Percentiles rank a stretch among this genome's conserved stretches.
Evolutionary conservation across 2,113 vertebrate genomes (phyloP).

Genomic region (Catharus bicknelli): DNA sequence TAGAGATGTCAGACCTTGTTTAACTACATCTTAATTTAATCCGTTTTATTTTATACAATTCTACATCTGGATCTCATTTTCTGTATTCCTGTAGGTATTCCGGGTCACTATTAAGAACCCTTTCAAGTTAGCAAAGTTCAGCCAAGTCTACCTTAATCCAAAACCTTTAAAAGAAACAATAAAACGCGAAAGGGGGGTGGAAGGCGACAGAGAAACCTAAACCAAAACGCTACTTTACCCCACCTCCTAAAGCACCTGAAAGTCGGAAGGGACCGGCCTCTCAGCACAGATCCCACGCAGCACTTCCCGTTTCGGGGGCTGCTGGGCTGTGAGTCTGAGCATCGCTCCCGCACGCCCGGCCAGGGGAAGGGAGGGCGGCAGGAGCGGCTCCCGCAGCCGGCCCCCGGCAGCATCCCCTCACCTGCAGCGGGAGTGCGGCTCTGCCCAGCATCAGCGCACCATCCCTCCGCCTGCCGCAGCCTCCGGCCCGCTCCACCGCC

Average conservation of each 20-base stretch:
- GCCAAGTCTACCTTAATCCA: constrained; percentile 66
- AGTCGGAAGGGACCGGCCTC: constrained; percentile 6
- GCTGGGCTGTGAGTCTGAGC: neutral
- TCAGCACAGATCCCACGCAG: neutral
- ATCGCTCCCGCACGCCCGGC: neutral
- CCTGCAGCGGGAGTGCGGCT: constrained; percentile 69
- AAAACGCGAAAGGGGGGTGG: neutral
- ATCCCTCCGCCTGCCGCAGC: constrained; percentile 24
- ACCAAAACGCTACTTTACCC: neutral
- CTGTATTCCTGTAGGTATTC: constrained; percentile 66
- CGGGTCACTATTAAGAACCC: constrained; percentile 62
- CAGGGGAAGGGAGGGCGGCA: neutral
- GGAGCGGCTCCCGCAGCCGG: neutral
- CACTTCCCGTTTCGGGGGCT: neutral
- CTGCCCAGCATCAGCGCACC: constrained; percentile 67
- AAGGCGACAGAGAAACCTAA: neutral
- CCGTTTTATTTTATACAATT: constrained; percentile 58
- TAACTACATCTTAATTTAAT: constrained; percentile 70
- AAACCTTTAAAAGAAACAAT: constrained; percentile 38
- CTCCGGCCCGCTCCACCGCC: constrained; percentile 10
- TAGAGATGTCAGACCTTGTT: constrained; percentile 72
- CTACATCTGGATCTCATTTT: constrained; percentile 70
- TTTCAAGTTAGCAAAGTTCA: constrained; percentile 69
- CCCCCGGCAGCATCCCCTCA: constrained; percentile 51
- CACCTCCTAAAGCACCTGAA: constrained; percentile 44